These are phyloP conservation scores for Etia nguti DNA, from an alignment of 2,113 vertebrate species.

Conservation along the genomic window DNA sequence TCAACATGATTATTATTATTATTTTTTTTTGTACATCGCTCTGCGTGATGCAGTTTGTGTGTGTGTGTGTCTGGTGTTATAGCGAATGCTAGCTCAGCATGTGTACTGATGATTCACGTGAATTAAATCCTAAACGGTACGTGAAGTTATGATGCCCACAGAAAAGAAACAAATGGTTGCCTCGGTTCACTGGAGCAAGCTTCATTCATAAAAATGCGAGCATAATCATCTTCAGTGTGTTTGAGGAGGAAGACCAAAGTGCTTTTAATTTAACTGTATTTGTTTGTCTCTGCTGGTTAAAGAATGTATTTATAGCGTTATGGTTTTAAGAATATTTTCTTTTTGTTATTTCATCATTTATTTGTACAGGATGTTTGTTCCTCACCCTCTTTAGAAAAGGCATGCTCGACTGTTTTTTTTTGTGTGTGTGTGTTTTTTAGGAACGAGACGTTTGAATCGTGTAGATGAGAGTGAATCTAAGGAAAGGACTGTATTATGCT, in stretches of 20 bases:
- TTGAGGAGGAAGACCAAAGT: slow-evolving; percentile 90
- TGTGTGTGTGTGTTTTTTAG: slow-evolving; percentile 46
- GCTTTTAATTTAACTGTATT: slow-evolving; percentile 64
- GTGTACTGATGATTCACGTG: slow-evolving; percentile 46
- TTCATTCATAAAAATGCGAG: slow-evolving; percentile 4
- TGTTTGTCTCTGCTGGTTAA: slow-evolving; percentile 70
- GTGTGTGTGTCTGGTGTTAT: background rate
- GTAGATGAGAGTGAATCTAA: slow-evolving; percentile 11
- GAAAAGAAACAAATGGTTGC: slow-evolving; percentile 3
- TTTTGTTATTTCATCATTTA: slow-evolving; percentile 11
- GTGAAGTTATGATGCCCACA: background rate
- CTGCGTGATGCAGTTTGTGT: background rate
- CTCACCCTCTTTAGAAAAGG: background rate
- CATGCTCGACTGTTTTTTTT: background rate
- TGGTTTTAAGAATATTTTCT: slow-evolving; percentile 55
- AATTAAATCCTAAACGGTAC: slow-evolving; percentile 11
- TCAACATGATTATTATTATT: background rate
- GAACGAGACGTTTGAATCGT: slow-evolving; percentile 30
- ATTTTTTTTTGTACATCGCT: slow-evolving; percentile 10
- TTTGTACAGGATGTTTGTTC: slow-evolving; percentile 35
- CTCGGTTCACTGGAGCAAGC: slow-evolving; percentile 28
- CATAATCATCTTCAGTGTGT: slow-evolving; percentile 69
- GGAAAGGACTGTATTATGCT: slow-evolving; percentile 36
- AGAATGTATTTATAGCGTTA: slow-evolving; percentile 78
- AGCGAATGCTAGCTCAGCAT: background rate